These are phyloP conservation scores for Asbolus verrucosus DNA, from an alignment of 1,140 invertebrate species.

Conservation along the genomic window DNA sequence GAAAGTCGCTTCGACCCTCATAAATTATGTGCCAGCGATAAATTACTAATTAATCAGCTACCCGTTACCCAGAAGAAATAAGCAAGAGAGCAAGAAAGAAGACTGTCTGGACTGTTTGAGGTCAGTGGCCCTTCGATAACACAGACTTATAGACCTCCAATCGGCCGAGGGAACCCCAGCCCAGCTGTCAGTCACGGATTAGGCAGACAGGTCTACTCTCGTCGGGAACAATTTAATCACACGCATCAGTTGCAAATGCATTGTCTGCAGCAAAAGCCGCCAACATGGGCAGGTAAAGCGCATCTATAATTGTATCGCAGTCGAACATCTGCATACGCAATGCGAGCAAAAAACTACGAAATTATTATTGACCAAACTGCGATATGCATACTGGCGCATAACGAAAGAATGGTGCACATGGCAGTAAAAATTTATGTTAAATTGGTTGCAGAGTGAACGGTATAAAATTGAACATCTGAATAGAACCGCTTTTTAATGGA, in stretches of 20 bases:
- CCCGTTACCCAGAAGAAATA: constrained; percentile 28
- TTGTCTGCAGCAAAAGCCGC: constrained; percentile 26
- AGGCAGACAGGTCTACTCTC: constrained; percentile 41
- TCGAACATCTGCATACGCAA: constrained; percentile 3
- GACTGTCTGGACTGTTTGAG: constrained; percentile 19
- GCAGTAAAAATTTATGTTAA: no score
- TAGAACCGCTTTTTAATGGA: no score
- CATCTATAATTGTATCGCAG: constrained; percentile 7
- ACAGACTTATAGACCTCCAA: constrained; percentile 34
- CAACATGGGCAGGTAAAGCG: constrained; percentile 43
- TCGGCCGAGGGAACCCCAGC: constrained; percentile 6
- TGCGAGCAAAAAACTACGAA: no score
- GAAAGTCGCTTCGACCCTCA: constrained; percentile 25
- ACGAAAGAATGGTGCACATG: no score
- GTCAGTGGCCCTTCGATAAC: constrained; percentile 41
- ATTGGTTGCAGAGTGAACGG: no score
- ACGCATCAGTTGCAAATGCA: constrained; percentile 44
- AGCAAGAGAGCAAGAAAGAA: constrained; percentile 18
- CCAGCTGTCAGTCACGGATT: constrained; percentile 46
- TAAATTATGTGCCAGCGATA: constrained; percentile 43
- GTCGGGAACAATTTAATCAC: constrained; percentile 50
- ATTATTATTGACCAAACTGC: no score
- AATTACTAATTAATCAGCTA: constrained; percentile 41
- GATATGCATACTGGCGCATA: no score
- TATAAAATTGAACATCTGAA: no score